phyloP scores from a whole-genome alignment of 2,888 invertebrate species.

The Acleris emargana region DNA sequence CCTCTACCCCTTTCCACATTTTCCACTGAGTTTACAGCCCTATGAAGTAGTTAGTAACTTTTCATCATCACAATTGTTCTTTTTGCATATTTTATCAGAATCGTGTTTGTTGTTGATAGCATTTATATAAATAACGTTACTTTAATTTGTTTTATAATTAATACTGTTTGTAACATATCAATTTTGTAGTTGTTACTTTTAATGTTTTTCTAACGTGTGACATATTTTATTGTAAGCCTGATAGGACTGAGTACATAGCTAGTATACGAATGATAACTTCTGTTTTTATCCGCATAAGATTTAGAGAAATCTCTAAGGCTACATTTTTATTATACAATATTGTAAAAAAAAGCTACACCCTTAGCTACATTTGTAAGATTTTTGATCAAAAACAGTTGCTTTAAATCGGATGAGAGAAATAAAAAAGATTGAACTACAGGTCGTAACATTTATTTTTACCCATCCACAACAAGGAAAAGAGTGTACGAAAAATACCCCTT shows the following conservation, averaged over 20 bases:
- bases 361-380: constrained; percentile 55
- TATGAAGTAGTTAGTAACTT: constrained; percentile 51
- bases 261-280: constrained; percentile 42
- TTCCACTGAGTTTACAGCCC: constrained; percentile 79
- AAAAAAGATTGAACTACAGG: constrained; percentile 54
- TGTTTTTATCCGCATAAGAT: constrained; percentile 38
- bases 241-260: constrained; percentile 43
- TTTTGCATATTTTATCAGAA: constrained; percentile 34
- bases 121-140: constrained; percentile 20
- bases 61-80: constrained; percentile 18
- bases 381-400: constrained; percentile 60
- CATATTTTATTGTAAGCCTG: constrained; percentile 37
- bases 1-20: constrained; percentile 67
- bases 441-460: constrained; percentile 39
- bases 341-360: constrained; percentile 43
- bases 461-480: background rate
- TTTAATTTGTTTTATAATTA: constrained; percentile 28
- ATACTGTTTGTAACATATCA: constrained; percentile 55
- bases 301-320: constrained; percentile 37
- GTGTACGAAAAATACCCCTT: too few species aligned
- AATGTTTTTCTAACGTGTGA: constrained; percentile 38
- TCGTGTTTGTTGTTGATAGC: constrained; percentile 32
- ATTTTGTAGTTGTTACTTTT: constrained; percentile 45
- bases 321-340: constrained; percentile 39
- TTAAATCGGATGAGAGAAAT: constrained; percentile 58